phyloP scores from a whole-genome alignment of 2,888 invertebrate genomes.

The Uloborus plumipes region DNA sequence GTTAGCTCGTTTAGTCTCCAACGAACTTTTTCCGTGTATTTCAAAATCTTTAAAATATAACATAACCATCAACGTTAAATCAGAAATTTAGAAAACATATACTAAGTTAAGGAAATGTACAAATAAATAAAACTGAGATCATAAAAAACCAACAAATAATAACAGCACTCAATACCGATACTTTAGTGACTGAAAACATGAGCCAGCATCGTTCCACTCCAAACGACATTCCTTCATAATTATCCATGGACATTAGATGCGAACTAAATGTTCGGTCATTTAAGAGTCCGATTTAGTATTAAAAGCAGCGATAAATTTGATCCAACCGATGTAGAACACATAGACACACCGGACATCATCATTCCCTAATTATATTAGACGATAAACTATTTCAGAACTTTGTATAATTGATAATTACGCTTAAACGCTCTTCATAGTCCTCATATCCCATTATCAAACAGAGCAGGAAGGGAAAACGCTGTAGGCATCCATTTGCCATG shows the following conservation, averaged over 20 bases:
- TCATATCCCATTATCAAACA: constrained; percentile 37
- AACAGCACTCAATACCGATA: too few species aligned
- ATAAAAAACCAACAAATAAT: too few species aligned
- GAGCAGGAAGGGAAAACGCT: constrained; percentile 17
- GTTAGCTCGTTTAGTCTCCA: too few species aligned
- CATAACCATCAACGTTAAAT: too few species aligned
- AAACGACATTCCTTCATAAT: constrained; percentile 4
- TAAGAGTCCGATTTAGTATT: constrained; percentile 34
- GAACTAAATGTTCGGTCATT: constrained; percentile 43
- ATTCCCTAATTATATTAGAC: constrained; percentile 43
- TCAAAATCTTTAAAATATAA: too few species aligned
- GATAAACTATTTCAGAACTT: constrained; percentile 52
- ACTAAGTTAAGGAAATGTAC: too few species aligned
- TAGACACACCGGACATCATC: constrained; percentile 9
- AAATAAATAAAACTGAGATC: too few species aligned
- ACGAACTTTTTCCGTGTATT: too few species aligned
- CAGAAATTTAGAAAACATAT: too few species aligned
- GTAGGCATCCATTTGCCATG: constrained; percentile 26
- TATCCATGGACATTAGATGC: constrained; percentile 32
- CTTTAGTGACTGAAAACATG: too few species aligned
- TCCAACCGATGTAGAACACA: too few species aligned
- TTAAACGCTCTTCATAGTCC: constrained; percentile 45
- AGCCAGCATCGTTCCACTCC: too few species aligned
- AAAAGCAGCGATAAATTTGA: constrained; percentile 4
- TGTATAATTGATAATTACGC: constrained; percentile 57